Percentiles rank a stretch among this genome's conserved stretches.
phyloP scores from a whole-genome alignment of 2,797 vertebrate species.

The Agapornis canus region DNA sequence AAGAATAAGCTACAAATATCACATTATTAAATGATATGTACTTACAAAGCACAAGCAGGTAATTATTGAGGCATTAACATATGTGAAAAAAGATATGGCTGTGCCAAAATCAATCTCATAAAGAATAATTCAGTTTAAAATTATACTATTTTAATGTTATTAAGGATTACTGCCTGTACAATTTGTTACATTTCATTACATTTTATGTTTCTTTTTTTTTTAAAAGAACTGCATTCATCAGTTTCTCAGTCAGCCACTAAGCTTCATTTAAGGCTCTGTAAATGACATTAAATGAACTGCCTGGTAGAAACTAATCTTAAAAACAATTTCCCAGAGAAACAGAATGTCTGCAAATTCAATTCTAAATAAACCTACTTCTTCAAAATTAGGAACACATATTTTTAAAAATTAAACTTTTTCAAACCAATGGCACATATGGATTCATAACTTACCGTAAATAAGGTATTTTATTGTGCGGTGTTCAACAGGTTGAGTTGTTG shows the following conservation, averaged over 20 bases:
- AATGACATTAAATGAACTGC: neutral
- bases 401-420: neutral
- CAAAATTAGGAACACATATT: neutral
- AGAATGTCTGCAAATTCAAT: neutral
- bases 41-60: neutral
- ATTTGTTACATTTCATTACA: neutral
- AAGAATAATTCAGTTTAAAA: neutral
- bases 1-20: neutral
- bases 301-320: neutral
- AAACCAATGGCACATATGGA: neutral
- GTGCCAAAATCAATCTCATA: neutral
- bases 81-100: neutral
- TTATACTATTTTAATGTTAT: neutral
- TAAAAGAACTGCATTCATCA: neutral
- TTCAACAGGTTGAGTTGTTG: constrained; percentile 29
- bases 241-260: neutral
- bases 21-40: neutral
- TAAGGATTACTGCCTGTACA: neutral
- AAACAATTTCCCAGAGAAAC: neutral
- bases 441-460: constrained; percentile 52
- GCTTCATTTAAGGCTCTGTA: neutral
- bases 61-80: neutral
- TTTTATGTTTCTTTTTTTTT: neutral
- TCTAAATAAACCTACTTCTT: neutral
- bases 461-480: constrained; percentile 54